Conservation (phyloP, 2,888 invertebrate species). For the Diarsia brunnea region DNA sequence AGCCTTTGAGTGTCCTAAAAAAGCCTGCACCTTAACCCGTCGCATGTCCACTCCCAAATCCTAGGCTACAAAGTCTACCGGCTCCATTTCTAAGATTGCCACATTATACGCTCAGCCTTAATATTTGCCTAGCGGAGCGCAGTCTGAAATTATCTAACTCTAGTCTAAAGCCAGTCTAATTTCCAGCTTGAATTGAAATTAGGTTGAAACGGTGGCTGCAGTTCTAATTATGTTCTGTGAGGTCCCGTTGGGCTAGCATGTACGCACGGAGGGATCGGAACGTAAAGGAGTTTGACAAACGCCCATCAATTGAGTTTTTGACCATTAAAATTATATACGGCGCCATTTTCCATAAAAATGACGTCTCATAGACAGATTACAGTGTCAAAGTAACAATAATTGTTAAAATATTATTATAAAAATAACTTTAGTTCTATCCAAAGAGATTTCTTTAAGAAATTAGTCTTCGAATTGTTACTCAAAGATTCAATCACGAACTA, state of each 20-base stretch:
- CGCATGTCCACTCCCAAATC: conserved; percentile 20
- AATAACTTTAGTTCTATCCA: too few relatives aligned
- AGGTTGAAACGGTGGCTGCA: conserved; percentile 45
- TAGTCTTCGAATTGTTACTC: too few relatives aligned
- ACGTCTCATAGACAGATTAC: too few relatives aligned
- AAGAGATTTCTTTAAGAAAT: too few relatives aligned
- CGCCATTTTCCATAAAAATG: too few relatives aligned
- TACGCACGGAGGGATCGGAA: neutral
- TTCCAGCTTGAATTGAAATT: conserved; percentile 52
- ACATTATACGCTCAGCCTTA: conserved; percentile 60
- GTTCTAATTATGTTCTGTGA: conserved; percentile 40
- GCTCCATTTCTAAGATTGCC: conserved; percentile 63
- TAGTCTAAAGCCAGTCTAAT: conserved; percentile 46
- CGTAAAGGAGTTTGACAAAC: neutral
- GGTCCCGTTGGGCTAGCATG: neutral
- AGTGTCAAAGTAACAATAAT: too few relatives aligned
- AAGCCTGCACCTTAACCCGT: conserved; percentile 15
- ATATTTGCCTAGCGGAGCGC: conserved; percentile 40
- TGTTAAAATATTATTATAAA: too few relatives aligned
- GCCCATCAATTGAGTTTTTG: too few relatives aligned
- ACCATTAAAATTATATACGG: too few relatives aligned
- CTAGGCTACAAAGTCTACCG: conserved; percentile 26
- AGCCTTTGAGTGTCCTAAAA: too few relatives aligned
- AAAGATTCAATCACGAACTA: too few relatives aligned
- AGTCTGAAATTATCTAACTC: conserved; percentile 54